Evolutionary conservation across 2,113 vertebrate genomes (phyloP).

Genomic region (Lasiurus borealis): DNA sequence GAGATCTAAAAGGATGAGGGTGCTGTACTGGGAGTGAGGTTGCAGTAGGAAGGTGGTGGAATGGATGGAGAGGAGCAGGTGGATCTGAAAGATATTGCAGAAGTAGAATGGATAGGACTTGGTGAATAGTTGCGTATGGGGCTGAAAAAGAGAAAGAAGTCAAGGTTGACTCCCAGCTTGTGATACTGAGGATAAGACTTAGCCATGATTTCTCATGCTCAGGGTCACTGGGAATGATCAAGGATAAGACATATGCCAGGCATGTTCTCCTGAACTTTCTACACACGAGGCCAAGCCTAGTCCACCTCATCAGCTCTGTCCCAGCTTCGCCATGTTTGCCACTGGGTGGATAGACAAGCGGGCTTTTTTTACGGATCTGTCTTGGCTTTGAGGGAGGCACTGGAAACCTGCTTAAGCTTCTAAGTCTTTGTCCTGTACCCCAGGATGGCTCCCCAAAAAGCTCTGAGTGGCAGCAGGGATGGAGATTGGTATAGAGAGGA

Average conservation of each 20-base stretch:
- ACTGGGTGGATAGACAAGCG: rapidly evolving
- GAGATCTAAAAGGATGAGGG: background rate
- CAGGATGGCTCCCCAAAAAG: background rate
- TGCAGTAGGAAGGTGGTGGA: background rate
- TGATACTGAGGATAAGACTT: background rate
- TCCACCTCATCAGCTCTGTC: background rate
- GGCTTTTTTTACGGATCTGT: background rate
- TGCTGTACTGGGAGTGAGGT: background rate
- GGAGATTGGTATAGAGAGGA: background rate
- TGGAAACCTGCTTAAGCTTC: background rate
- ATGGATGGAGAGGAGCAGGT: background rate
- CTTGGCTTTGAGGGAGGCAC: background rate
- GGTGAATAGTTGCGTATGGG: background rate
- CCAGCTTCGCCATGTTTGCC: background rate
- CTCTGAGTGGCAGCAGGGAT: background rate
- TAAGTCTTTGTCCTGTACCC: background rate
- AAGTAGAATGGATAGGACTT: background rate
- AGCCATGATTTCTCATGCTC: background rate
- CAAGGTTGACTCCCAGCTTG: background rate
- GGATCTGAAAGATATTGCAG: background rate
- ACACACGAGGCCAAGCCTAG: background rate
- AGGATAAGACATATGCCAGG: background rate
- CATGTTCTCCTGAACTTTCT: too few relatives aligned
- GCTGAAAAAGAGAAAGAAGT: background rate
- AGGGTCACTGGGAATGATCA: background rate